A percentile compares a stretch with the other conserved stretches of the same genome.
phyloP scores from a whole-genome alignment of 2,113 vertebrate species.

The Phrynocephalus versicolor region DNA sequence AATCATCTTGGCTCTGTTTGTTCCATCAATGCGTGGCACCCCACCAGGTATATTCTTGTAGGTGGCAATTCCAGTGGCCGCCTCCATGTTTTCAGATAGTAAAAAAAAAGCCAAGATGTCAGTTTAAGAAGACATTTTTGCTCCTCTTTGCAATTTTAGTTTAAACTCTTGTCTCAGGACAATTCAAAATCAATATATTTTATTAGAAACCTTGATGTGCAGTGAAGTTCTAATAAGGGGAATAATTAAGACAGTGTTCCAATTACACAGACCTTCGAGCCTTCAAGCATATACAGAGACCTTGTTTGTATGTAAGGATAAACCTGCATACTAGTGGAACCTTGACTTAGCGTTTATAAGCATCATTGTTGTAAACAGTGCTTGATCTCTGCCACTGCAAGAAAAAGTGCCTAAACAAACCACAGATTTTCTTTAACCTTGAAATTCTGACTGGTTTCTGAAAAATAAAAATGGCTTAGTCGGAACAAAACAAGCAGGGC shows the following conservation, averaged over 20 bases:
- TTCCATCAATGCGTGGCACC: constrained; percentile 82
- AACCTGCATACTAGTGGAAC: background rate
- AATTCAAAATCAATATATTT: background rate
- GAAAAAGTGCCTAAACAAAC: background rate
- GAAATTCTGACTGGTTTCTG: no score
- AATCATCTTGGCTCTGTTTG: constrained; percentile 78
- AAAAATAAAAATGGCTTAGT: background rate
- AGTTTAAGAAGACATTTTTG: background rate
- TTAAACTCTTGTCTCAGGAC: background rate
- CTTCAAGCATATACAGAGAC: background rate
- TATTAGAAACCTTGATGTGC: background rate
- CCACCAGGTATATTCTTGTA: constrained; percentile 76
- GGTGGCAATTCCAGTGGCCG: constrained; percentile 84
- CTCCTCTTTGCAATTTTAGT: no score
- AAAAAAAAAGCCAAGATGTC: background rate
- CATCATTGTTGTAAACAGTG: background rate
- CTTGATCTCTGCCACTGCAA: background rate
- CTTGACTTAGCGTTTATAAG: background rate
- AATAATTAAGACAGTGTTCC: background rate
- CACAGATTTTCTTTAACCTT: background rate
- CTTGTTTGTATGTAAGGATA: background rate
- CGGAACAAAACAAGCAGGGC: background rate
- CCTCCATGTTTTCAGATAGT: constrained; percentile 80
- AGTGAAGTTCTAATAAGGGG: background rate
- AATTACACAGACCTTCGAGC: background rate